Conservation (phyloP, 2,888 invertebrate genomes). For the Tipula lateralis region DNA sequence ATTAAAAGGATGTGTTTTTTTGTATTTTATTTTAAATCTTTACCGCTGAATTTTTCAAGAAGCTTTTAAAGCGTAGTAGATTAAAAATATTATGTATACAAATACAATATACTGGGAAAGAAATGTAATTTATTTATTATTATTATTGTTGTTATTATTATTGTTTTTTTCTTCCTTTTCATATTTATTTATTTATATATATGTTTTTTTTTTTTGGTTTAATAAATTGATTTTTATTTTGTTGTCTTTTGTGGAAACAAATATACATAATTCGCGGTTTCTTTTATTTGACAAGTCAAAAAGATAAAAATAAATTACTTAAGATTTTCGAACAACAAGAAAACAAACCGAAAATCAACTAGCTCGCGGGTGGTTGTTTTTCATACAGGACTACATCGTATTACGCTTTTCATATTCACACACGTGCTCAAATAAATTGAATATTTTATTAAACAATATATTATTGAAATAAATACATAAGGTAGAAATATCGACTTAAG, state of each 20-base stretch:
- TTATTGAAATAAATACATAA: no score
- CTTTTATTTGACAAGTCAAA: neutral
- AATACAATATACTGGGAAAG: neutral
- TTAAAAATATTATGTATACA: neutral
- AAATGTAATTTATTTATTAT: neutral
- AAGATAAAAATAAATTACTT: neutral
- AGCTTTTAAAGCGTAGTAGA: neutral
- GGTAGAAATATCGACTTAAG: no score
- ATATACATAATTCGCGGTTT: neutral
- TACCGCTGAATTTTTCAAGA: slow-evolving; percentile 19
- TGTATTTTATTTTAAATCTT: neutral
- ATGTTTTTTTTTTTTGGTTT: neutral
- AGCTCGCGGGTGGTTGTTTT: neutral
- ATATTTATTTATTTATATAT: neutral
- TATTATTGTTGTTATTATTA: neutral
- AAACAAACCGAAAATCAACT: neutral
- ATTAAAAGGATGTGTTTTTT: neutral
- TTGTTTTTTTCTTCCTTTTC: neutral
- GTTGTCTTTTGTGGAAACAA: neutral
- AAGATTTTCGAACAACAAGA: neutral
- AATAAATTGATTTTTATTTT: neutral
- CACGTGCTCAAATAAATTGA: no score
- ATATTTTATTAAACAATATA: no score
- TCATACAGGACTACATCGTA: neutral
- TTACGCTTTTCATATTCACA: neutral